Percentiles rank a stretch among this genome's conserved stretches.
phyloP scores from a whole-genome alignment of 2,113 vertebrate species.

The Corvus cornix region DNA sequence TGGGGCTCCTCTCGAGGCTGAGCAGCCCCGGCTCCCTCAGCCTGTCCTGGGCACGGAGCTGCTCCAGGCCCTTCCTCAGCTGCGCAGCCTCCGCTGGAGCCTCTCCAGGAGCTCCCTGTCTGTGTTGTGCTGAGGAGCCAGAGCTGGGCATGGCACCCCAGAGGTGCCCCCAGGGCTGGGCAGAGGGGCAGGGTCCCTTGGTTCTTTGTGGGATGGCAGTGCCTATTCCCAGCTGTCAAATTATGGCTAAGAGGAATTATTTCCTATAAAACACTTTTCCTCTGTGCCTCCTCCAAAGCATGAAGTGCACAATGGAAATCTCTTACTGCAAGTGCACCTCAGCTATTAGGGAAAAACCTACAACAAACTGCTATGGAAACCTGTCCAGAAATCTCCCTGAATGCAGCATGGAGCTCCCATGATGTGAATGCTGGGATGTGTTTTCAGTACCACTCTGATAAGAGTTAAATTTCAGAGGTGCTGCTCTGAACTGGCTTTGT shows the following conservation, averaged over 20 bases:
- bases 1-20: background rate
- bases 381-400: background rate
- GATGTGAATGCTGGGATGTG: rapidly evolving
- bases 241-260: background rate
- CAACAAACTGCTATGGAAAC: background rate
- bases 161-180: background rate
- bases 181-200: background rate
- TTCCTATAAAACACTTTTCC: background rate
- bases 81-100: rapidly evolving
- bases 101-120: background rate
- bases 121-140: background rate
- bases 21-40: background rate
- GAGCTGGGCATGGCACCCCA: background rate
- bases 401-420: background rate
- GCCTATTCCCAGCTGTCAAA: background rate
- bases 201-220: background rate
- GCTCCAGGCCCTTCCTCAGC: background rate
- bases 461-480: background rate
- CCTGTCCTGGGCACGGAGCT: background rate
- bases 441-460: background rate
- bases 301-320: background rate
- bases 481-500: background rate
- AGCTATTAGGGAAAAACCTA: background rate
- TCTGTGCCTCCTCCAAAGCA: background rate
- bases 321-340: background rate